Conservation (phyloP, 2,888 invertebrate species). For the Elysia crispata region DNA sequence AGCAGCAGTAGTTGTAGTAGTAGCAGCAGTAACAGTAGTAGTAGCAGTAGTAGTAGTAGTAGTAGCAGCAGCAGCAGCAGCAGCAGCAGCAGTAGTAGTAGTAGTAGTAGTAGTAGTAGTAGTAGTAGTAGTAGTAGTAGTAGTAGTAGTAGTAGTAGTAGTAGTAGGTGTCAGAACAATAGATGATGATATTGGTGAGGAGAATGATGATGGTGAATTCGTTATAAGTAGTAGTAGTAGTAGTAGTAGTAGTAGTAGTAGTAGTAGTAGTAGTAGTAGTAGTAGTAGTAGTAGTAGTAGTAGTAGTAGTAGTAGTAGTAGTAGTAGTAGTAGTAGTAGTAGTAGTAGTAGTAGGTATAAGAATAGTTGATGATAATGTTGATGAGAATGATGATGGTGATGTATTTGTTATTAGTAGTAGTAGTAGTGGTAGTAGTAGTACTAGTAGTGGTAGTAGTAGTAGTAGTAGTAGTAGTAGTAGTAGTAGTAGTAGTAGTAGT, state of each 20-base stretch:
- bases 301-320: not conserved
- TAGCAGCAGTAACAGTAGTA: constrained; percentile 3
- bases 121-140: constrained; percentile 5
- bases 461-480: no score
- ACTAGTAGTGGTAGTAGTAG: no score
- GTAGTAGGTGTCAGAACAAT: no score
- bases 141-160: not conserved
- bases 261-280: not conserved
- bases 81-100: not conserved
- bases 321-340: constrained; percentile 1
- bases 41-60: constrained; percentile 16
- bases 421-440: no score
- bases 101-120: constrained; percentile 9
- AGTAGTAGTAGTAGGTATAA: no score
- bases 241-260: not conserved
- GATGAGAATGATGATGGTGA: no score
- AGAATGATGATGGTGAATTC: no score
- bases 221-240: no score
- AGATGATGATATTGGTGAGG: no score
- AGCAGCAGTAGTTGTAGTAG: constrained; percentile 10
- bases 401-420: no score
- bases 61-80: constrained; percentile 2
- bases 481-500: no score
- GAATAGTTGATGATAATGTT: no score
- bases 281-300: not conserved